Conservation (phyloP, 92 coral and sea anemone genomes). For the Umimayanthus chanpuru region DNA sequence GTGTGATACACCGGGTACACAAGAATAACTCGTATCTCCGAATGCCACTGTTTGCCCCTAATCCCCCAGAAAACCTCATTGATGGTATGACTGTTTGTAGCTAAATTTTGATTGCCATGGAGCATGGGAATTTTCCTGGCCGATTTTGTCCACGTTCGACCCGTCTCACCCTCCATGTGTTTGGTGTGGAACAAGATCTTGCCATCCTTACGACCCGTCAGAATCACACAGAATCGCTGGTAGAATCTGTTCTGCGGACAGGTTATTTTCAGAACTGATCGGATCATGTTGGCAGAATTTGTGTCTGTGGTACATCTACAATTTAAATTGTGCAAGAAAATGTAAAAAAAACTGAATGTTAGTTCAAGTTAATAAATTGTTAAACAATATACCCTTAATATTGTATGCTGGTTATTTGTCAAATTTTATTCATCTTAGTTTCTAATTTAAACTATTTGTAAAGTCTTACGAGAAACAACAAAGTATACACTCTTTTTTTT, state of each 20-base stretch:
- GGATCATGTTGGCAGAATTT: neutral
- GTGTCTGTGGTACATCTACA: neutral
- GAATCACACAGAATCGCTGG: neutral
- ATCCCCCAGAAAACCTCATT: neutral
- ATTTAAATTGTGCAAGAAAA: neutral
- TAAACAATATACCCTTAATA: no score
- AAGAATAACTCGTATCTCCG: neutral
- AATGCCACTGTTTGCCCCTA: neutral
- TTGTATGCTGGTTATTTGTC: no score
- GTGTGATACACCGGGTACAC: neutral
- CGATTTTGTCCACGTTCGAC: neutral
- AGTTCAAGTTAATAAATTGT: no score
- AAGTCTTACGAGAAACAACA: no score
- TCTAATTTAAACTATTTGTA: no score
- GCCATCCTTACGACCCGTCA: neutral
- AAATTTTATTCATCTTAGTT: no score
- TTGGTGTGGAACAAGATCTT: neutral
- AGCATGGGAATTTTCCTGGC: neutral
- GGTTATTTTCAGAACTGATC: neutral
- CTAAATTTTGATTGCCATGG: neutral
- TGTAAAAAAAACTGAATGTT: no score
- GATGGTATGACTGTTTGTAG: neutral
- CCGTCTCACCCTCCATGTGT: neutral
- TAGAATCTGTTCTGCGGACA: neutral
- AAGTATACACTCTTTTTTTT: no score